Percentiles rank a stretch among this genome's conserved stretches.
phyloP scores from a whole-genome alignment of 2,797 vertebrate genomes.

The Rhynchotus rufescens region DNA sequence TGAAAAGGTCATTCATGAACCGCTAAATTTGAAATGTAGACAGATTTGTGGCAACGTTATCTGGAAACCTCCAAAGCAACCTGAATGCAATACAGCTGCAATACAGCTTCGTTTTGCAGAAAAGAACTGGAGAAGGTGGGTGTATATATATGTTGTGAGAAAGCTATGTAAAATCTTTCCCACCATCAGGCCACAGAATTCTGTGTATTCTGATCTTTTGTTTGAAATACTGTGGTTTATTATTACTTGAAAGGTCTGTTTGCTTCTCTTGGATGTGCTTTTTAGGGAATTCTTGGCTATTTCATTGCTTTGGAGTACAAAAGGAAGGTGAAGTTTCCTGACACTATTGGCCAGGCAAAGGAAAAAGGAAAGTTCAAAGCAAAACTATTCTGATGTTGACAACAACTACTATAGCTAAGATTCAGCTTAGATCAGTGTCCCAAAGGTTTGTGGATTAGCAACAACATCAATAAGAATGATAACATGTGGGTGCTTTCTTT shows the following conservation, averaged over 20 bases:
- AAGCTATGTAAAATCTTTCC: constrained; percentile 30
- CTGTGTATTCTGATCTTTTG: constrained; percentile 25
- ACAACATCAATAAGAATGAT: neutral
- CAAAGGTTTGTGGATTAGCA: neutral
- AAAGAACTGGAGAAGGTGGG: neutral
- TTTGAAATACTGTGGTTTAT: constrained; percentile 18
- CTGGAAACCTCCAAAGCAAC: constrained; percentile 27
- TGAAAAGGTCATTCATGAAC: constrained; percentile 6
- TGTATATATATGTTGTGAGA: neutral
- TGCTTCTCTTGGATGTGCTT: constrained; percentile 26
- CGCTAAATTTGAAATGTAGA: constrained; percentile 24
- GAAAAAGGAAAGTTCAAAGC: neutral
- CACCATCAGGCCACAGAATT: constrained; percentile 20
- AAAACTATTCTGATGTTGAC: neutral
- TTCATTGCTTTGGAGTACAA: neutral
- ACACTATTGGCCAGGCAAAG: neutral
- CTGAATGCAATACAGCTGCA: no score
- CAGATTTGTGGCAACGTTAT: constrained; percentile 31
- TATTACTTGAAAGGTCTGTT: constrained; percentile 36
- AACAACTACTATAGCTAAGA: neutral
- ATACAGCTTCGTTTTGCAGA: constrained; percentile 42
- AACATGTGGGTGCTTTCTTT: neutral
- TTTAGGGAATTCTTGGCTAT: constrained; percentile 17
- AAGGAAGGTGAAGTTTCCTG: constrained; percentile 16
- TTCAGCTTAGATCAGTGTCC: neutral